These are phyloP conservation scores for Bhutanitis thaidina DNA, from an alignment of 2,888 invertebrate species.

Conservation along the genomic window DNA sequence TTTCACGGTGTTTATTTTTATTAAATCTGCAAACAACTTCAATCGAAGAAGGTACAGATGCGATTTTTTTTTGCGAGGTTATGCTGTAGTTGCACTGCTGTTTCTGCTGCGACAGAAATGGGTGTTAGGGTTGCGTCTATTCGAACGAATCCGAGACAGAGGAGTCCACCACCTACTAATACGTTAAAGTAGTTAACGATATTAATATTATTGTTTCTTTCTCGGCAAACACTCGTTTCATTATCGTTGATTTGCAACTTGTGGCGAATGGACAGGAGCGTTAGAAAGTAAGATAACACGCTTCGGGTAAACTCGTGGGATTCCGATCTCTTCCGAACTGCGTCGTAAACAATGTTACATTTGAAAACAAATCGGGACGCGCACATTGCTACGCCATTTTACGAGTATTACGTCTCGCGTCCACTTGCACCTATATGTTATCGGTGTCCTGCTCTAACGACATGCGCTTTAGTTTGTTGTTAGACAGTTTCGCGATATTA, in stretches of 20 bases:
- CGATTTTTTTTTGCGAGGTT: too few relatives aligned
- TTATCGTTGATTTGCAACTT: neutral
- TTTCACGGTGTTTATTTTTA: too few relatives aligned
- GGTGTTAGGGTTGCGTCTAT: too few relatives aligned
- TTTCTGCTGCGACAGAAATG: too few relatives aligned
- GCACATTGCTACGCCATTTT: conserved; percentile 3
- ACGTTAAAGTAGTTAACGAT: too few relatives aligned
- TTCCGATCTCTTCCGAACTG: conserved; percentile 1
- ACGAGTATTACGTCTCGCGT: neutral
- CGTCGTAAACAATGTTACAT: conserved; percentile 1
- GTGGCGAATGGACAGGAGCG: neutral
- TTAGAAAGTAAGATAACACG: neutral
- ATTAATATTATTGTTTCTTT: too few relatives aligned
- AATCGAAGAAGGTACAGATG: too few relatives aligned
- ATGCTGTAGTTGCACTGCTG: too few relatives aligned
- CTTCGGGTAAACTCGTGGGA: neutral
- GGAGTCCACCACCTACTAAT: too few relatives aligned
- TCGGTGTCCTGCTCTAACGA: neutral
- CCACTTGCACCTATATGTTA: neutral
- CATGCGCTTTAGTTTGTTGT: neutral
- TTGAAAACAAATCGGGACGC: conserved; percentile 11
- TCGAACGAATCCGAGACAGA: too few relatives aligned
- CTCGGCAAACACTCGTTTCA: too few relatives aligned
- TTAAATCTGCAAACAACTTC: too few relatives aligned
- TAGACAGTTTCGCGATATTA: neutral